Conservation (phyloP, 2,797 vertebrate species). For the Syndactyla subalaris region DNA sequence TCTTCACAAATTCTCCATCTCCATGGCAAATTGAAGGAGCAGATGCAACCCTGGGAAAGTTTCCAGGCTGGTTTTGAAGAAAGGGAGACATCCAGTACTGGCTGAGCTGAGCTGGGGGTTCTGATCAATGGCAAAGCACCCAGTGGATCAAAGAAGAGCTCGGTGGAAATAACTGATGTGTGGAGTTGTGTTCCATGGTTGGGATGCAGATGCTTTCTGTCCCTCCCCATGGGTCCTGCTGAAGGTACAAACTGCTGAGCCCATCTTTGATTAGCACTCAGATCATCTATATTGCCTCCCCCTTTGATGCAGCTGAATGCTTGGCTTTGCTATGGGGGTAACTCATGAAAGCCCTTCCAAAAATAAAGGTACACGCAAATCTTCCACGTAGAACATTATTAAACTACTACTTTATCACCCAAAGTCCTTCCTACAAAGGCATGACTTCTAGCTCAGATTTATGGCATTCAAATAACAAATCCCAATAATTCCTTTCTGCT, state of each 20-base stretch:
- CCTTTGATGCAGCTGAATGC: neutral
- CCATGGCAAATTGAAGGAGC: slow-evolving; percentile 14
- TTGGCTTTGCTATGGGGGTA: neutral
- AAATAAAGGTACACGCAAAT: neutral
- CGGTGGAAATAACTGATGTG: neutral
- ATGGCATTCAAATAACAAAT: neutral
- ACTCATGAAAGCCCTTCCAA: neutral
- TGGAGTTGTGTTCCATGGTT: neutral
- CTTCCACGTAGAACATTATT: neutral
- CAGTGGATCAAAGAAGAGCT: neutral
- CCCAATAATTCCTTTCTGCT: neutral
- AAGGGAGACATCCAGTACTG: neutral
- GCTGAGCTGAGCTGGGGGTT: neutral
- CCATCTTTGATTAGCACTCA: neutral
- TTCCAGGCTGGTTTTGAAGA: slow-evolving; percentile 39
- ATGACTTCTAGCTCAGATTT: neutral
- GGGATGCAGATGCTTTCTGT: slow-evolving; percentile 6
- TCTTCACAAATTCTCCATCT: neutral
- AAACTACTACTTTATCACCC: neutral
- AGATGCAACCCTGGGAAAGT: slow-evolving; percentile 24
- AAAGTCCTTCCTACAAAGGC: neutral
- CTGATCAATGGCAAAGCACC: slow-evolving; percentile 6
- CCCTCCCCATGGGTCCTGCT: neutral
- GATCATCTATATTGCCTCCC: neutral
- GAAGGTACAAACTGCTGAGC: neutral